Evolutionary conservation across 2,797 vertebrate genomes (phyloP), one percentile per base, ranked within the genome.

Genomic region (Fratercula arctica): DNA sequence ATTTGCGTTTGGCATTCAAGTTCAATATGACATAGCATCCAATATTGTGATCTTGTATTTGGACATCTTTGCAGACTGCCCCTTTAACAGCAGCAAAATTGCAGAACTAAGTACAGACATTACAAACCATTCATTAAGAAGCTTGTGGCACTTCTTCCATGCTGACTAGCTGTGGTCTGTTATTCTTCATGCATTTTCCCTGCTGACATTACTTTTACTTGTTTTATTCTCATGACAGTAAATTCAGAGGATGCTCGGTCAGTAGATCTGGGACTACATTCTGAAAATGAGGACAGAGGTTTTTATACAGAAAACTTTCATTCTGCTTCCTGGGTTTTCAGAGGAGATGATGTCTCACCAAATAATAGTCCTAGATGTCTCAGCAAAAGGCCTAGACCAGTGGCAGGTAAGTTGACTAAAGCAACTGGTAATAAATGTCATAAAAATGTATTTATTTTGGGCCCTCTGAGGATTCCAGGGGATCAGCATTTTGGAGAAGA

Each of bases 221-320:
- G 17, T 68, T 82, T 87, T 61, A 85, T 87, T 24, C 2, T 83
- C 35, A 10, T 91, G 45, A 81, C 97, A 98, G 97, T 97, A 97
- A 99, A 98, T 54, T 99, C 98, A 25, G 99, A 99, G 78, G 99
- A 99, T 29, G 92, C 97, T 35, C 97, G 63, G 16, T 98, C 98
- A 45, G 82, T 98, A 89, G 99, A 99, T 86, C 73, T 98, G 64
- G 96, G 97, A 21, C 59, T 98, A 87, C 84, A 80, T 87, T 50
- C 93, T 94, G 98, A 98, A 94, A 97, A 96, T 46, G 98, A 99
- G 43, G 98, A 98, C 28, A 98, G 98, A 94, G 98, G 98, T 23
- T 99, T 99, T 97, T 99, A 99, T 68, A 98, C 98, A 4, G 99
- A 99, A 97, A 99, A 98, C 9, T 99, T 99, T 90, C 99, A 99